Base-by-base conservation (phyloP, 2,113 vertebrate genomes). In the Boleophthalmus pectinirostris region DNA sequence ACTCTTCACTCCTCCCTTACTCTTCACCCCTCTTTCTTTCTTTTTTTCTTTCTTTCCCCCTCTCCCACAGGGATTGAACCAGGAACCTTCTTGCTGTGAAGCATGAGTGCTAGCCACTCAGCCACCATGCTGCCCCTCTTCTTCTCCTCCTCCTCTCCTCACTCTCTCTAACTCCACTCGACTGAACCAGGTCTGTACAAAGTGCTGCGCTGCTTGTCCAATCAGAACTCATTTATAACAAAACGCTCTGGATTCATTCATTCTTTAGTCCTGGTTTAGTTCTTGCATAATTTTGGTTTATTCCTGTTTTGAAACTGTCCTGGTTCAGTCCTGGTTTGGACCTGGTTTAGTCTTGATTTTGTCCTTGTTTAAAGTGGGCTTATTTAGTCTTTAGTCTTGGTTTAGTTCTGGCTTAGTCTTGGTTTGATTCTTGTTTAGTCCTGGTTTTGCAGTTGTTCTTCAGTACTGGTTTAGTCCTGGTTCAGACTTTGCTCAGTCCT, bases 101-200 rank as follows among this genome's bases (percentile, higher is more conserved):
- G n/a, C n/a, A n/a, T n/a, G n/a, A n/a, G n/a, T n/a, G n/a, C n/a
- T n/a, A n/a, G n/a, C n/a, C n/a, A n/a, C n/a, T n/a, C n/a, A n/a
- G n/a, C n/a, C n/a, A n/a, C n/a, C n/a, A n/a, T n/a, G n/a, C 6
- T 7, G 1, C 47, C 6, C 5, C 3, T 20, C 5, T 20, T 5
- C 16, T 51, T 49, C 16, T 16, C 47, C 16, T 14, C 16, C 5
- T 5, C 15, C 49, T 53, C 49, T 53, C 8, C 18, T 53, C 49
- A 9, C 20, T 8, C 5, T 53, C 49, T n/a, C 51, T 53, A 53
- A 53, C 51, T 20, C 20, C 51, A 53, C 51, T n/a, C 51, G 51
- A 53, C 51, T 53, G 51, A 53, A n/a, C 51, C 51, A 53, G 51
- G 47, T 53, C 51, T 53, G 51, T n/a, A 53, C 51, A 53, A 53